phyloP scores from a whole-genome alignment of 2,113 vertebrate species.

The Albula goreensis region DNA sequence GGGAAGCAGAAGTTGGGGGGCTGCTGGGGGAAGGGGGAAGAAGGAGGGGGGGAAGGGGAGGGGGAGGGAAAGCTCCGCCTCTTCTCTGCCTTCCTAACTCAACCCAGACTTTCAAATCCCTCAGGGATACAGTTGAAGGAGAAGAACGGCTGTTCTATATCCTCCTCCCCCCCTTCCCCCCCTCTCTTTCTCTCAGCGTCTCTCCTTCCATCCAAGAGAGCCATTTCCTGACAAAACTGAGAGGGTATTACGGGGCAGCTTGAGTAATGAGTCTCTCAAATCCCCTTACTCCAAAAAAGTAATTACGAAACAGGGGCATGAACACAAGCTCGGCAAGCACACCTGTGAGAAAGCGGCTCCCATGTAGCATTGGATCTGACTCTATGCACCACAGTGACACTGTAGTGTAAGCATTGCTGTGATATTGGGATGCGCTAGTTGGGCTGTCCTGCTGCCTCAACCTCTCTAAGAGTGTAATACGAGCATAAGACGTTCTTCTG shows the following conservation, averaged over 20 bases:
- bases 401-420: background rate
- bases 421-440: background rate
- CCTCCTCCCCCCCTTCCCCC: background rate
- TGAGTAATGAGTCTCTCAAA: background rate
- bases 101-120: constrained; percentile 13
- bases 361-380: background rate
- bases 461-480: background rate
- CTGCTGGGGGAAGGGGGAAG: background rate
- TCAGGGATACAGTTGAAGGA: background rate
- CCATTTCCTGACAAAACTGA: constrained; percentile 4
- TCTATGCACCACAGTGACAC: background rate
- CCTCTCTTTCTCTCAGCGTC: background rate
- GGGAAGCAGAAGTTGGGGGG: background rate
- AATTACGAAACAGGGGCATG: background rate
- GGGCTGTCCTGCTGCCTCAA: background rate
- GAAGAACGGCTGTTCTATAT: constrained; percentile 7
- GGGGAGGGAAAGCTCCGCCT: background rate
- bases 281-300: background rate
- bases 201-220: background rate
- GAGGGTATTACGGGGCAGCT: background rate
- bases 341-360: background rate
- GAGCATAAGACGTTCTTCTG: too few species aligned
- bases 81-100: constrained; percentile 1
- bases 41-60: background rate
- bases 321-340: background rate